Base-by-base conservation (phyloP, 2,888 invertebrate species). In the Trichopoda pennipes region DNA sequence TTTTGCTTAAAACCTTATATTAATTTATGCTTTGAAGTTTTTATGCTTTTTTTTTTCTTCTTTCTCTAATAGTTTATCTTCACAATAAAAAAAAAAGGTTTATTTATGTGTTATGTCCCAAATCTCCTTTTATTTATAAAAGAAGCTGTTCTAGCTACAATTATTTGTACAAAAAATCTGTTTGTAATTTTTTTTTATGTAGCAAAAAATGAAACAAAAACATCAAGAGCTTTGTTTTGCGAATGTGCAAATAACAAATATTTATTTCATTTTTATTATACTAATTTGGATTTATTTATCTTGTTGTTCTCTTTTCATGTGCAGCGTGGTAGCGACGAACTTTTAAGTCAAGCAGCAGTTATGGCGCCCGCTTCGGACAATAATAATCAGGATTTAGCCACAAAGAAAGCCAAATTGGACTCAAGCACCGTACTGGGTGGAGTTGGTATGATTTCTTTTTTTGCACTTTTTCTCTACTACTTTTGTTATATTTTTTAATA, bases 251-350 rank as follows among this genome's bases (percentile, higher is more conserved):
- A 88, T 85, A 89, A 86, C 84, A 85, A 88, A 88, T 89, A 89
- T 88, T 87, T 88, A 87, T 88, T 88, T 87, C 86, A 84, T 85
- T 86, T 85, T 86, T 87, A 84, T 87, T 85, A 85, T 73, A 51
- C 72, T 56, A 53, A 88, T 84, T 86, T 85, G 84, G 83, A 85
- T 68, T 66, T 66, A 28, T 68, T 64, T 49, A 35, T 44, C 19
- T 68, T 72, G 23, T 81, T 61, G 53, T 81, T 80, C 68, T 75
- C 19, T 72, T 51, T 64, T 64, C 82, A 69, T 85, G 68, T 94
- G 69, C 95, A 98, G 98, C 96, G 98, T 93, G 98, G 98, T 93
- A 97, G 97, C 92, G 98, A 98, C 95, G 98, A 98, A 94, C 95
- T 98, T 92, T 94, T 98, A 92, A 97, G 97, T 93, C 97, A 97